phyloP scores from a whole-genome alignment of 2,797 vertebrate species.

The Chaetophractus vellerosus region DNA sequence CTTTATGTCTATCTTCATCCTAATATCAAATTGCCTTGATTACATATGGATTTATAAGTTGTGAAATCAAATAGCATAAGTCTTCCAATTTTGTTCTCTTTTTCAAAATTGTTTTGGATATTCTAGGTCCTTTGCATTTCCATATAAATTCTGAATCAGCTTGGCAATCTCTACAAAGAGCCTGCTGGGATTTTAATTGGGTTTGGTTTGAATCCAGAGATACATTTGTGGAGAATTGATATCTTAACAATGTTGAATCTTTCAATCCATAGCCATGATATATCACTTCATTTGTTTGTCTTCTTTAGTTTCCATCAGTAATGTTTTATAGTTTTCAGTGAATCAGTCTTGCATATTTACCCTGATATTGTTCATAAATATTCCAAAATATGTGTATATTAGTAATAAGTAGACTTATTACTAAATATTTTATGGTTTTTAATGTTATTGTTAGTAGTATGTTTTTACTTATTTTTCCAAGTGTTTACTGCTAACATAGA shows the following conservation, averaged over 20 bases:
- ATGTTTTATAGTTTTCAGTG: not conserved
- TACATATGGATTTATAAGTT: not conserved
- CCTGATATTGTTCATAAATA: not conserved
- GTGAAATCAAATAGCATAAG: not conserved
- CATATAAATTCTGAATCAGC: not conserved
- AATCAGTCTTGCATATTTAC: not conserved
- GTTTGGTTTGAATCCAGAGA: not conserved
- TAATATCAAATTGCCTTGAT: not conserved
- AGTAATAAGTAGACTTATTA: not conserved
- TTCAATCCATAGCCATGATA: not conserved
- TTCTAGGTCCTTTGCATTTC: not conserved
- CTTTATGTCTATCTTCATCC: not conserved
- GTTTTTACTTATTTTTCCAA: constrained; percentile 50
- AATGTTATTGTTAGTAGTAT: constrained; percentile 19
- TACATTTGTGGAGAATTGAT: not conserved
- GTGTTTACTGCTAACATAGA: not conserved
- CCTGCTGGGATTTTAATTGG: constrained; percentile 1
- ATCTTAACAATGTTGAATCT: constrained; percentile 7
- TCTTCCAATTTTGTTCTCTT: constrained; percentile 17
- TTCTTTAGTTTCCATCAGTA: constrained; percentile 4
- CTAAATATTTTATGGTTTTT: not conserved
- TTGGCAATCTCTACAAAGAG: not conserved
- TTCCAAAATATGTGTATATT: too few species aligned
- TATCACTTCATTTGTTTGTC: constrained; percentile 6
- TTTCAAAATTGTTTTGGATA: constrained; percentile 13